Conservation (phyloP, 1,140 invertebrate genomes). For the Conopomorpha cramerella region DNA sequence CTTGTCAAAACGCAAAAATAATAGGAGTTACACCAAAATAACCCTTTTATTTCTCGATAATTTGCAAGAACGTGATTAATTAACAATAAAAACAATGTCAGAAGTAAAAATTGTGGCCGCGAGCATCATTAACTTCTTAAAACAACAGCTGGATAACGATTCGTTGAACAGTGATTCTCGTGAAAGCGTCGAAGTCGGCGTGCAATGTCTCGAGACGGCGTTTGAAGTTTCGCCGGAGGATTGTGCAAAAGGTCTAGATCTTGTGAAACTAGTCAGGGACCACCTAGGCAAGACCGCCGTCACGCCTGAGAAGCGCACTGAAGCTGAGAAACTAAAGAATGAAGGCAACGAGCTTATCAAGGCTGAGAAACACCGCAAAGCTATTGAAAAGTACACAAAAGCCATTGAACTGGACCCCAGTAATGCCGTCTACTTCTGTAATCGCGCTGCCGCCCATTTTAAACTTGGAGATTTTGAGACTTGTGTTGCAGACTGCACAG, state of each 20-base stretch:
- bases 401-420: slow-evolving; percentile 83
- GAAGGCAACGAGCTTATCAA: slow-evolving; percentile 90
- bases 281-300: slow-evolving; percentile 10
- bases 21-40: too few species aligned
- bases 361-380: slow-evolving; percentile 76
- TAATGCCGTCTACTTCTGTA: slow-evolving; percentile 95
- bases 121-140: slow-evolving; percentile 49
- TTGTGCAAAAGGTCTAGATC: slow-evolving; percentile 36
- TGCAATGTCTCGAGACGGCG: slow-evolving; percentile 84
- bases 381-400: slow-evolving; percentile 79
- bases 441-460: slow-evolving; percentile 89
- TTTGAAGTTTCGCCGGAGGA: slow-evolving; percentile 68
- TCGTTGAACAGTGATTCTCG: slow-evolving; percentile 64
- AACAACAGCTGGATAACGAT: slow-evolving; percentile 39
- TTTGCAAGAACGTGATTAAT: too few species aligned
- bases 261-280: slow-evolving; percentile 52
- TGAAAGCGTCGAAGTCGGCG: slow-evolving; percentile 79
- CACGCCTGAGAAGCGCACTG: slow-evolving; percentile 13
- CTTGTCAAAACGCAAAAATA: too few species aligned
- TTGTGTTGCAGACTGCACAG: slow-evolving; percentile 88
- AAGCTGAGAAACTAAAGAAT: slow-evolving; percentile 79
- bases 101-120: slow-evolving; percentile 48
- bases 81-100: slow-evolving; percentile 31
- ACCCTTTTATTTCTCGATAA: too few species aligned
- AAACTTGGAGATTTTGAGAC: slow-evolving; percentile 79